Evolutionary conservation across 2,113 vertebrate genomes (phyloP), one percentile per base, ranked within the genome.

Genomic region (Plestiodon gilberti): DNA sequence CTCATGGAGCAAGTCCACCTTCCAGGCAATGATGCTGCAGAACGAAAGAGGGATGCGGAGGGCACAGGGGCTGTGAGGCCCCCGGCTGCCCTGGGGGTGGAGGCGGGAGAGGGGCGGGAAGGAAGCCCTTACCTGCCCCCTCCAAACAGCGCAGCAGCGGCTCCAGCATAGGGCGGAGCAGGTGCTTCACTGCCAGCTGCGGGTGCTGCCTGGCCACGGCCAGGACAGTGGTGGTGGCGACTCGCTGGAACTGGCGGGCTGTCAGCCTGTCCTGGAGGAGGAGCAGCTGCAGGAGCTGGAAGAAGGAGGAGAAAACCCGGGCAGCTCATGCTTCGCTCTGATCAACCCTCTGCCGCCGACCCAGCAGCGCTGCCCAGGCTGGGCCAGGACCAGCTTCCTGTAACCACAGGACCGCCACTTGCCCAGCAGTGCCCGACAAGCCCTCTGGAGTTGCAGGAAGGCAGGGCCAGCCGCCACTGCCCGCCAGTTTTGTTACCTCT

Each of bases 201-300:
- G 98, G 97, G 83, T 92, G 95, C 89, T 98, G 96, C 91, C 97
- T 96, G 7, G 90, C 95, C 95, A 99, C 92, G 73, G 92, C 94
- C 61, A 99, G 93, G 65, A 94, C 93, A 0, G 97, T 96, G 14
- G 95, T 97, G 78, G 97, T 98, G 88, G 98, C 98, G 86, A 99
- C 98, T 13, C 96, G 96, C 95, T 99, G 99, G 89, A 99, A 98
- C 91, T 98, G 98, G 52, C 79, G 96, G 0, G 96, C 97, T 0
- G 96, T 95, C 89, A 93, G 87, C 75, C 97, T 96, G 96, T 99
- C 98, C 93, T 94, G 97, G 87, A 98, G 94, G 94, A 98, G 98
- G 83, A 99, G 94, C 81, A 99, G 96, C 78, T 97, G 97, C 28
- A 99, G 92, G 48, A 99, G 92, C 99, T 99, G 91, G 38, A 88